A percentile compares a stretch with the other conserved stretches of the same genome.
phyloP scores from a whole-genome alignment of 2,888 invertebrate species.

The Rhopalosiphum nymphaeae region DNA sequence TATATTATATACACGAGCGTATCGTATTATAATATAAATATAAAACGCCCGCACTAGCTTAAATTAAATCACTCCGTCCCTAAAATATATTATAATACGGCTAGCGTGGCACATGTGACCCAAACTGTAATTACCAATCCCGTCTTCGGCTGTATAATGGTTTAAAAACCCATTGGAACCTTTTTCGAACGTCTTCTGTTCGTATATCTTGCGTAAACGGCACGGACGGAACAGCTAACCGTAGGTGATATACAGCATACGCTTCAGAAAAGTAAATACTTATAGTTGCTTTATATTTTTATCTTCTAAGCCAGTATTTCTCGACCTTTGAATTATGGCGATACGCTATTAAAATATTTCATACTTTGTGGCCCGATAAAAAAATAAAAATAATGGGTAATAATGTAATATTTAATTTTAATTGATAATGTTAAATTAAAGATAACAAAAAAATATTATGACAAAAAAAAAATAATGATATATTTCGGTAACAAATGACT shows the following conservation, averaged over 20 bases:
- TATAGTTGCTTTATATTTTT: background rate
- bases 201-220: background rate
- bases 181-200: slow-evolving; percentile 16
- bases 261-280: too few relatives aligned
- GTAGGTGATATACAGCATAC: too few relatives aligned
- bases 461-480: too few relatives aligned
- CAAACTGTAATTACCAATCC: slow-evolving; percentile 53
- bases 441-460: too few relatives aligned
- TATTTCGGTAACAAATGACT: too few relatives aligned
- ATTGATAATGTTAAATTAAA: too few relatives aligned
- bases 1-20: background rate
- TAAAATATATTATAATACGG: slow-evolving; percentile 31
- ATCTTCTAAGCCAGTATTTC: too few relatives aligned
- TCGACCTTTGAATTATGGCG: too few relatives aligned
- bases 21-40: background rate
- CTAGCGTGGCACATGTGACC: slow-evolving; percentile 56
- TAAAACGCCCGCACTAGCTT: slow-evolving; percentile 38
- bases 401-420: too few relatives aligned
- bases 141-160: background rate
- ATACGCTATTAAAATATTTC: too few relatives aligned
- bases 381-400: too few relatives aligned
- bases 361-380: too few relatives aligned
- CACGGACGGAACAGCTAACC: background rate
- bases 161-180: slow-evolving; percentile 29
- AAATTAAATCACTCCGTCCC: slow-evolving; percentile 53